Evolutionary conservation across 2,113 vertebrate genomes (phyloP).

Genomic region (Coreoperca whiteheadi): DNA sequence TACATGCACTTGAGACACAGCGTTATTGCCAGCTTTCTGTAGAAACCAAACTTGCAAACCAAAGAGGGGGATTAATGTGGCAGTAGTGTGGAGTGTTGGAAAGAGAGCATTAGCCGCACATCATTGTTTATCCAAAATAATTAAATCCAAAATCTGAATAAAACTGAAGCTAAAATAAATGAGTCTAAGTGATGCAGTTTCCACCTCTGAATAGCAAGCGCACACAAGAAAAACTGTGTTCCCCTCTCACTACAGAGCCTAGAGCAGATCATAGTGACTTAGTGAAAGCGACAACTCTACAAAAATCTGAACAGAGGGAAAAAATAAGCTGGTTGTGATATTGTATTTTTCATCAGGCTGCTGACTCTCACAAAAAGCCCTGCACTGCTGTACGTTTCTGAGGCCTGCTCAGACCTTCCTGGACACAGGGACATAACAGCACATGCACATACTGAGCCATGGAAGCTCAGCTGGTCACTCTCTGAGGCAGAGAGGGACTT

Average conservation of each 20-base stretch:
- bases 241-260: neutral
- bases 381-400: constrained; percentile 39
- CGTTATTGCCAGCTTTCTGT: constrained; percentile 42
- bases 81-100: neutral
- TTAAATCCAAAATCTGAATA: neutral
- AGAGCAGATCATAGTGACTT: neutral
- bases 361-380: constrained; percentile 34
- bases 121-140: neutral
- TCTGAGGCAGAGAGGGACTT: constrained; percentile 75
- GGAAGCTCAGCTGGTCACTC: constrained; percentile 82
- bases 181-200: neutral
- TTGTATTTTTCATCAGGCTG: constrained; percentile 38
- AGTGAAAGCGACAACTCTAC: neutral
- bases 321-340: constrained; percentile 36
- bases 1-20: constrained; percentile 30
- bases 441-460: constrained; percentile 58
- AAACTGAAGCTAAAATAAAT: neutral
- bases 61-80: neutral
- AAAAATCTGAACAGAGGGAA: constrained; percentile 8
- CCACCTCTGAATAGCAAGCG: neutral
- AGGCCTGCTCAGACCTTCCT: constrained; percentile 54
- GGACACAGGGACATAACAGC: constrained; percentile 43
- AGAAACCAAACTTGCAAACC: neutral
- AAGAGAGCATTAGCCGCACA: neutral
- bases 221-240: neutral